These are phyloP conservation scores for Coturnix japonica DNA, from an alignment of 2,113 vertebrate genomes.

Conservation along the genomic window DNA sequence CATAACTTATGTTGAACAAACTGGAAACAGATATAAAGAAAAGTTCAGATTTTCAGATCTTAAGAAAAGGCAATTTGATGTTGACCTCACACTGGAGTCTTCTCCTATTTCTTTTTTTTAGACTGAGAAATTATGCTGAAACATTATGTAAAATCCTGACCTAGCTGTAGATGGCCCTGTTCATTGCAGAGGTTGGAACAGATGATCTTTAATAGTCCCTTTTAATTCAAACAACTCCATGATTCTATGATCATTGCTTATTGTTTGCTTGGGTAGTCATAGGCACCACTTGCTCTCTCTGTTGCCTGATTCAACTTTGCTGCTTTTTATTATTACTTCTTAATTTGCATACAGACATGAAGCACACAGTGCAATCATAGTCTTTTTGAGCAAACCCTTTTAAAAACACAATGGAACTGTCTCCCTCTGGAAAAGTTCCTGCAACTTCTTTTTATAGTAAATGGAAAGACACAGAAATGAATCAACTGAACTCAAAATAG, in stretches of 20 bases:
- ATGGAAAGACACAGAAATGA: background rate
- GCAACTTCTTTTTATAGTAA: slow-evolving; percentile 19
- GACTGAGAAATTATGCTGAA: background rate
- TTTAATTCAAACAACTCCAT: no score
- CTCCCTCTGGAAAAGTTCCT: background rate
- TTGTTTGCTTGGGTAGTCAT: background rate
- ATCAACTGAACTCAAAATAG: slow-evolving; percentile 37
- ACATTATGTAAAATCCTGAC: background rate
- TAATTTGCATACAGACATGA: background rate
- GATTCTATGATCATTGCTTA: background rate
- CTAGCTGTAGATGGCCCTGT: no score
- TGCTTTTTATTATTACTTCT: background rate
- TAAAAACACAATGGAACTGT: background rate
- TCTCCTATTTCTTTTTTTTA: background rate
- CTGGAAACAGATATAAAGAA: background rate
- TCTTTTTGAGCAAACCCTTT: slow-evolving; percentile 12
- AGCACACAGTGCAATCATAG: slow-evolving; percentile 2
- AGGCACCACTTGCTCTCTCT: background rate
- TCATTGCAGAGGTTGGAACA: no score
- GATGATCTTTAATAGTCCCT: no score
- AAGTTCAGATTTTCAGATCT: background rate
- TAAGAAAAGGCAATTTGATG: background rate
- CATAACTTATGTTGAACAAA: background rate
- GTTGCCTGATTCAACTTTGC: background rate
- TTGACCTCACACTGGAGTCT: background rate